A percentile compares a stretch with the other conserved stretches of the same genome.
phyloP scores from a whole-genome alignment of 2,113 vertebrate species.

The Hyperoodon ampullatus region DNA sequence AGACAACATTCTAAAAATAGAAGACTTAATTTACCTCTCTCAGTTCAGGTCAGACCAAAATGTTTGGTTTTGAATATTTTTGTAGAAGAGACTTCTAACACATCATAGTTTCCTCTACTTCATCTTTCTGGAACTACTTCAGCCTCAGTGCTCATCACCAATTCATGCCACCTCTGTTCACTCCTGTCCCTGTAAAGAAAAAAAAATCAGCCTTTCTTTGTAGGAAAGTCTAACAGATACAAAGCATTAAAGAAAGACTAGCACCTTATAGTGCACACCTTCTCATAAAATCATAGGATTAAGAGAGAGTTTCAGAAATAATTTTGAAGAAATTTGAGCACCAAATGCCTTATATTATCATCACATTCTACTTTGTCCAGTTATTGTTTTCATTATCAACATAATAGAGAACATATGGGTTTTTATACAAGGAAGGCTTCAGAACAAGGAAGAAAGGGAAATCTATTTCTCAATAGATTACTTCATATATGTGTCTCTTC shows the following conservation, averaged over 20 bases:
- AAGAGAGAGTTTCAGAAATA: background rate
- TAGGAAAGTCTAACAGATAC: background rate
- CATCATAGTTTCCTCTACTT: background rate
- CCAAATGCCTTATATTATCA: background rate
- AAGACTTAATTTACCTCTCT: background rate
- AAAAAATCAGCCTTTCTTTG: background rate
- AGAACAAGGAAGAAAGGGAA: background rate
- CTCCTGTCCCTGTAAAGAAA: background rate
- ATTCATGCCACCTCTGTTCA: background rate
- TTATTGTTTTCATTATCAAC: background rate
- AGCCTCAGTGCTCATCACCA: background rate
- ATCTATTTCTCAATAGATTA: background rate
- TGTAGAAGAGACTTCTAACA: background rate
- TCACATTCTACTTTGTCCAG: background rate
- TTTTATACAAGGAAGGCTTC: background rate
- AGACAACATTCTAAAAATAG: background rate
- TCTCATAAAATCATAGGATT: background rate
- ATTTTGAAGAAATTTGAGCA: constrained; percentile 12
- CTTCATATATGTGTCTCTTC: background rate
- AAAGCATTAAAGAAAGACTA: background rate
- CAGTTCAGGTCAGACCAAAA: background rate
- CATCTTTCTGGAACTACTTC: background rate
- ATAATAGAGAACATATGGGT: background rate
- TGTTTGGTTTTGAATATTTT: background rate
- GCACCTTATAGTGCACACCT: background rate